Evolutionary conservation across 2,113 vertebrate genomes (phyloP), one percentile per base, ranked within the genome.

Genomic region (Lutjanus erythropterus): DNA sequence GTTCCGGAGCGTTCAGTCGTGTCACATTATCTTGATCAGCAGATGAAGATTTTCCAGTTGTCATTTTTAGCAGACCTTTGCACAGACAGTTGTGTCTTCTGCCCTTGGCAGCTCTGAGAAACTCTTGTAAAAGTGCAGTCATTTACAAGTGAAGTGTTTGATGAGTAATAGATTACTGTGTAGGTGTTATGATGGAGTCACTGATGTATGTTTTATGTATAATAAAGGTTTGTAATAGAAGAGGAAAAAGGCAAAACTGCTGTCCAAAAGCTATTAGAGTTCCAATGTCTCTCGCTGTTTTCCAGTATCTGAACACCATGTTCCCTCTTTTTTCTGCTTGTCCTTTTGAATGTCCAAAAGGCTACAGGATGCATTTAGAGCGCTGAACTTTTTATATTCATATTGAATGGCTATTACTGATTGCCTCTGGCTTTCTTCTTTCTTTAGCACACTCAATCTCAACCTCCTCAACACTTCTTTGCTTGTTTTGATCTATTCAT

Each of bases 341-440:
- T 49, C 12, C 46, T 37, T 33, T 49, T 16, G 4, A 19, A 49
- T 49, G 42, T 11, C n/a, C 62, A 37, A 12, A 42, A 14, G 25
- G 25, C 18, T 23, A 31, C 19, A 33, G 6, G 21, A 42, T 53
- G 47, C 8, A 31, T 33, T 44, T 18, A 39, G 18, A 59, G 56
- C 11, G 6, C 25, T 42, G 25, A 31, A 23, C 35, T 23, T 37
- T 47, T 68, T 39, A 49, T 39, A 18, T 59, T 68, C 23, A 31
- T 31, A 74, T 31, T 75, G 49, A 64, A 64, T 75, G 33, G 27
- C 60, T 44, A 16, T 53, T 23, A 44, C 19, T 25, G 6, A 42
- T 62, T 41, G 11, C 41, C 5, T 47, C 5, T 39, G 29, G 61
- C 21, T 23, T 59, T 37, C 27, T 12, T 29, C 16, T 58, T 62